phyloP scores from a whole-genome alignment of 2,113 vertebrate genomes.

The Rhinopomastus cyanomelas region DNA sequence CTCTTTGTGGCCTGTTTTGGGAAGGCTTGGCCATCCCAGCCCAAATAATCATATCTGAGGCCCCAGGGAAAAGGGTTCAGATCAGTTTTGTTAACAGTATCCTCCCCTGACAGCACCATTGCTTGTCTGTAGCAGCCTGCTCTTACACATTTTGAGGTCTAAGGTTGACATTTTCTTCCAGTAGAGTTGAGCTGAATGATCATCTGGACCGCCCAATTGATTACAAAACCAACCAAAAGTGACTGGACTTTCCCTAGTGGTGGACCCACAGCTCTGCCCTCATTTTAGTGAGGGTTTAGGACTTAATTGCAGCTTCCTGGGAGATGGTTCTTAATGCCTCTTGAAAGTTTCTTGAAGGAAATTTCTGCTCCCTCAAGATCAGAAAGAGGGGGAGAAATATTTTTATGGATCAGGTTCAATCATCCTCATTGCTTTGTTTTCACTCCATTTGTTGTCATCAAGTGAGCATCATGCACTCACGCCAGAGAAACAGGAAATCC shows the following conservation, averaged over 20 bases:
- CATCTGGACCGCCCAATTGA: not conserved
- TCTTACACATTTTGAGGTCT: not conserved
- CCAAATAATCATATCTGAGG: not conserved
- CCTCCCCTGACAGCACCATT: not conserved
- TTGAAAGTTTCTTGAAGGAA: not conserved
- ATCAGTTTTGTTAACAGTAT: not conserved
- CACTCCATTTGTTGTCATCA: not conserved
- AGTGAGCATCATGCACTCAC: not conserved
- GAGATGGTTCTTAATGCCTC: not conserved
- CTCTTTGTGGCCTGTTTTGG: fast-evolving
- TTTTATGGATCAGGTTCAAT: not conserved
- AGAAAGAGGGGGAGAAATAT: not conserved
- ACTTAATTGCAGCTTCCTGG: not conserved
- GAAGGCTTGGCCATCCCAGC: not conserved
- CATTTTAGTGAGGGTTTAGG: not conserved
- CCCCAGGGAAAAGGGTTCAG: not conserved
- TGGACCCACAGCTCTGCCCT: not conserved
- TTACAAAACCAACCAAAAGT: not conserved
- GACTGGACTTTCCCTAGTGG: not conserved
- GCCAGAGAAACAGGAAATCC: constrained; percentile 36
- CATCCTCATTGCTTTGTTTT: not conserved
- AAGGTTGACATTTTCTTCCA: not conserved
- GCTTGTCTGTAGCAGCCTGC: fast-evolving
- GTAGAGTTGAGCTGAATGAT: not conserved
- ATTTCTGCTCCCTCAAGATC: not conserved